Evolutionary conservation across 2,888 invertebrate species (phyloP).

Genomic region (Amphipoea lucens): DNA sequence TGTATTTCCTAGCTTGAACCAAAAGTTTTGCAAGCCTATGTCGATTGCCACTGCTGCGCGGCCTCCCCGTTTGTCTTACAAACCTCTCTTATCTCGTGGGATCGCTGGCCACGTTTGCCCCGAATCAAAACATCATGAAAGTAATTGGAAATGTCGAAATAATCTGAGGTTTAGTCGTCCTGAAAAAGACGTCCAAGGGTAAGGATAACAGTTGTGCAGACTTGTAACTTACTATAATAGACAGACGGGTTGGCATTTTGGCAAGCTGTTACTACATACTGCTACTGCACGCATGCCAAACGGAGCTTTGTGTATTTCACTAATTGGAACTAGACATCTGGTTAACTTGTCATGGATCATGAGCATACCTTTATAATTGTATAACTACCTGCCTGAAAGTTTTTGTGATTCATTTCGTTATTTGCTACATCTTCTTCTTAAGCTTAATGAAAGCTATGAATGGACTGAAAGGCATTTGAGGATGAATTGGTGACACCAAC

Average conservation of each 20-base stretch:
- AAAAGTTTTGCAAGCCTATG: neutral
- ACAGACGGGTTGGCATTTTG: constrained; percentile 49
- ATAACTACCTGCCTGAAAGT: neutral
- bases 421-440: neutral
- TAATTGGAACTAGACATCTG: constrained; percentile 52
- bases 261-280: constrained; percentile 40
- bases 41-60: neutral
- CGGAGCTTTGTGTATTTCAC: constrained; percentile 44
- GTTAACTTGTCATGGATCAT: constrained; percentile 31
- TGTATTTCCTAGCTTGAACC: neutral
- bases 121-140: neutral
- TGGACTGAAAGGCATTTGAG: constrained; percentile 18
- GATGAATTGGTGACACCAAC: constrained; percentile 4
- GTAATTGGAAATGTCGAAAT: neutral
- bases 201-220: constrained; percentile 48
- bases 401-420: neutral
- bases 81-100: neutral
- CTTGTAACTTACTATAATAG: constrained; percentile 44
- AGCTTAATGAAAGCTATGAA: neutral
- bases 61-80: neutral
- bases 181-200: constrained; percentile 14
- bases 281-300: constrained; percentile 43
- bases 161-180: neutral
- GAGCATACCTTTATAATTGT: constrained; percentile 7
- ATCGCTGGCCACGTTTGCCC: neutral